Evolutionary conservation across 2,888 invertebrate genomes (phyloP).

Genomic region (Actias luna): DNA sequence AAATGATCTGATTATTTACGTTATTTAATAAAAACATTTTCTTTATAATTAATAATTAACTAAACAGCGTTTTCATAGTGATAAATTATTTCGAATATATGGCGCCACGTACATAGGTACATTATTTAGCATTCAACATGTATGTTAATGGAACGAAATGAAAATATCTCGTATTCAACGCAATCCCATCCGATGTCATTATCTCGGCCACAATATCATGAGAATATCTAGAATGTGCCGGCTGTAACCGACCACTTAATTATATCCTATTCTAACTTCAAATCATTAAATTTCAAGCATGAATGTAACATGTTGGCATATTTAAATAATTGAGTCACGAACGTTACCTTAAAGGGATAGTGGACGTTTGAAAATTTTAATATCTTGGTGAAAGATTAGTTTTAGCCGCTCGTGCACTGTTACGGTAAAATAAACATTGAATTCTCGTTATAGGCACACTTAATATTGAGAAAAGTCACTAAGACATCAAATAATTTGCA

Average conservation of each 20-base stretch:
- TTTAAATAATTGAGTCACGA: constrained; percentile 32
- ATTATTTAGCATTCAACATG: constrained; percentile 27
- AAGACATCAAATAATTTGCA: no score
- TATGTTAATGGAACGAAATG: constrained; percentile 43
- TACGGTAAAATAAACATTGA: constrained; percentile 25
- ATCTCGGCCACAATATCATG: constrained; percentile 31
- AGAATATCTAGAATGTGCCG: constrained; percentile 27
- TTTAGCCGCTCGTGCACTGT: constrained; percentile 21
- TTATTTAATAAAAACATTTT: background rate
- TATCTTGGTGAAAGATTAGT: constrained; percentile 28
- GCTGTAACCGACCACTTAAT: constrained; percentile 21
- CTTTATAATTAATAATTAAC: constrained; percentile 16
- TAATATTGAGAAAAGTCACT: no score
- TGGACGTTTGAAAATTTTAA: constrained; percentile 11
- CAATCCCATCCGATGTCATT: constrained; percentile 40
- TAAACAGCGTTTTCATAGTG: constrained; percentile 22
- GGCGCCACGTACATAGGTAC: constrained; percentile 24
- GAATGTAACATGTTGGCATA: constrained; percentile 34
- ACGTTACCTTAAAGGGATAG: constrained; percentile 17
- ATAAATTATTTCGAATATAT: constrained; percentile 18
- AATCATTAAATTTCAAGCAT: constrained; percentile 33
- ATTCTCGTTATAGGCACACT: constrained; percentile 7
- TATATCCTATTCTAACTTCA: constrained; percentile 29
- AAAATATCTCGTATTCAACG: constrained; percentile 36
- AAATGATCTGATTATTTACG: background rate